These are phyloP conservation scores for Amblyjoppa proteus DNA, from an alignment of 2,888 invertebrate genomes.

Conservation along the genomic window DNA sequence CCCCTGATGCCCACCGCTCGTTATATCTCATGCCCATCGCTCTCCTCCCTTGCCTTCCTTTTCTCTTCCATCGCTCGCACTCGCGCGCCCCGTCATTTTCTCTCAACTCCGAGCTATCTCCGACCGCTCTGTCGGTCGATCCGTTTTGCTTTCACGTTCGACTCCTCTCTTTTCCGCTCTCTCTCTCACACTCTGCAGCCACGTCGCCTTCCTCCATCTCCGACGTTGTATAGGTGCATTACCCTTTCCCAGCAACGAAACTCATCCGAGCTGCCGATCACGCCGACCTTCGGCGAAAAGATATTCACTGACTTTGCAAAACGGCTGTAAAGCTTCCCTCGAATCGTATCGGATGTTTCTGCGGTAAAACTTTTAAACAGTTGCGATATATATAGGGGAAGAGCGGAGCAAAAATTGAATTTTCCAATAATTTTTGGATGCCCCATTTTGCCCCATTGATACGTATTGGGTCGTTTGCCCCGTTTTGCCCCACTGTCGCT, in stretches of 20 bases:
- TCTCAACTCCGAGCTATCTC: conserved; percentile 30
- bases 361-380: background rate
- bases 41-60: conserved; percentile 69
- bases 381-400: background rate
- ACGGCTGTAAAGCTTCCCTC: background rate
- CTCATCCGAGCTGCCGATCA: conserved; percentile 14
- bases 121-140: conserved; percentile 40
- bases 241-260: conserved; percentile 29
- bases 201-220: conserved; percentile 20
- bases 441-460: too few species aligned
- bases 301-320: conserved; percentile 3
- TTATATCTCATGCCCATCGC: conserved; percentile 80
- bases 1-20: conserved; percentile 82
- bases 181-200: too few species aligned
- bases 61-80: conserved; percentile 56
- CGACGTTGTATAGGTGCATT: conserved; percentile 50
- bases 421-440: too few species aligned
- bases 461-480: too few species aligned
- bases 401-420: background rate
- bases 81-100: conserved; percentile 70
- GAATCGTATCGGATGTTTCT: background rate
- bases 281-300: background rate
- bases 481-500: too few species aligned
- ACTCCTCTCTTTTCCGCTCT: conserved; percentile 11
- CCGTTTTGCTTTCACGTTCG: conserved; percentile 42